Percentiles rank a stretch among this genome's conserved stretches.
Evolutionary conservation across 2,113 vertebrate genomes (phyloP).

Genomic region (Chionomys nivalis): DNA sequence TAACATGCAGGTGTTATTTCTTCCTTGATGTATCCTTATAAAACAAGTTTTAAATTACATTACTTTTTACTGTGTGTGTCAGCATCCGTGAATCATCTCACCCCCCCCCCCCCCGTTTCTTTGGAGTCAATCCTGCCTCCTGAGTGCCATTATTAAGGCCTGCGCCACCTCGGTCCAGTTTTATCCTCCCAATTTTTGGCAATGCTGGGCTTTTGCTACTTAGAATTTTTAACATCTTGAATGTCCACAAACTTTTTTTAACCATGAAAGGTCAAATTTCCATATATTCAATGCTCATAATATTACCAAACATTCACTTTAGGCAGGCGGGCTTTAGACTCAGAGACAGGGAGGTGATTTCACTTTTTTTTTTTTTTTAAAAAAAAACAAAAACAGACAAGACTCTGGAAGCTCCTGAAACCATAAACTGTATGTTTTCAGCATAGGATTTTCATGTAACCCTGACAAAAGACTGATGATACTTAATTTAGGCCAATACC

Average conservation of each 20-base stretch:
- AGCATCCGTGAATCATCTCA: too few relatives aligned
- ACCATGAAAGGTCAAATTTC: conserved; percentile 1
- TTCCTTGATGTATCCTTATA: background rate
- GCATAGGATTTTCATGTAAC: background rate
- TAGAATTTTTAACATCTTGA: background rate
- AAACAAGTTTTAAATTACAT: background rate
- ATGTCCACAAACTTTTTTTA: background rate
- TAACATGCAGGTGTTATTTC: background rate
- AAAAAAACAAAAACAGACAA: background rate
- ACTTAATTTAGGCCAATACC: conserved; percentile 2
- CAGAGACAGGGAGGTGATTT: background rate
- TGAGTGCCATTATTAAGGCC: too few relatives aligned
- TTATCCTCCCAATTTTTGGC: too few relatives aligned
- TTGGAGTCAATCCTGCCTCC: too few relatives aligned
- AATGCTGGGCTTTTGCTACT: background rate
- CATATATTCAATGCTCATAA: background rate
- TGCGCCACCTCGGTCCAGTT: too few relatives aligned
- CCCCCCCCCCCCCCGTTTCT: too few relatives aligned
- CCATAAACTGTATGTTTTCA: background rate
- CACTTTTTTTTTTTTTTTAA: background rate
- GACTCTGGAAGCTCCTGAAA: background rate
- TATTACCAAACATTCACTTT: background rate
- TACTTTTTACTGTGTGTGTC: background rate
- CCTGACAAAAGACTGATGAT: background rate
- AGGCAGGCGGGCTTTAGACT: background rate